Evolutionary conservation across 2,113 vertebrate species (phyloP).

Genomic region (Serranochromis macrocephalus): DNA sequence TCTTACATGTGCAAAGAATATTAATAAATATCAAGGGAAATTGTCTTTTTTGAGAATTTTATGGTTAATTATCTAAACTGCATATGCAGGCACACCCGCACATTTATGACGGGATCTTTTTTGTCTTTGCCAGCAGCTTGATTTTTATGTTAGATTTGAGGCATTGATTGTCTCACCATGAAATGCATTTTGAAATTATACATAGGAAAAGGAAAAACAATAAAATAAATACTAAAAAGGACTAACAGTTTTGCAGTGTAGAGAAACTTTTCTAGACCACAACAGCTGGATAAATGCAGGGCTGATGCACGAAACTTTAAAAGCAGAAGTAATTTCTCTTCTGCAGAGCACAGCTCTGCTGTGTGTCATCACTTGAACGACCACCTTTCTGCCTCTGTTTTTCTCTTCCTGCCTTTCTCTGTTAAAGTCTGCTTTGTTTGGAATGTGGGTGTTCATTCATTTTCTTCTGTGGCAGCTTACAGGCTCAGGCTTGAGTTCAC

Average conservation of each 20-base stretch:
- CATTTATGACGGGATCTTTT: background rate
- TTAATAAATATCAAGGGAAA: background rate
- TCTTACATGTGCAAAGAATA: background rate
- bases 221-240: background rate
- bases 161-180: background rate
- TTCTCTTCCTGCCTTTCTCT: background rate
- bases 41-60: background rate
- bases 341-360: background rate
- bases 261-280: background rate
- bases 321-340: background rate
- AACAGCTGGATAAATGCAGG: background rate
- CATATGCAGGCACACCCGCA: background rate
- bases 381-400: background rate
- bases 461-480: conserved; percentile 42
- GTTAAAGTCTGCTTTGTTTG: conserved; percentile 21
- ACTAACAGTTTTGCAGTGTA: background rate
- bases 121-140: background rate
- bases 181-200: background rate
- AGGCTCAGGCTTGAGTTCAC: conserved; percentile 51
- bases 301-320: background rate
- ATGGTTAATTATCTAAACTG: background rate
- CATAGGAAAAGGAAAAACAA: background rate
- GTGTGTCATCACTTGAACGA: background rate
- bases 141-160: background rate
- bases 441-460: conserved; percentile 52